Conservation (phyloP, 2,113 vertebrate genomes). For the Stictonetta naevosa region DNA sequence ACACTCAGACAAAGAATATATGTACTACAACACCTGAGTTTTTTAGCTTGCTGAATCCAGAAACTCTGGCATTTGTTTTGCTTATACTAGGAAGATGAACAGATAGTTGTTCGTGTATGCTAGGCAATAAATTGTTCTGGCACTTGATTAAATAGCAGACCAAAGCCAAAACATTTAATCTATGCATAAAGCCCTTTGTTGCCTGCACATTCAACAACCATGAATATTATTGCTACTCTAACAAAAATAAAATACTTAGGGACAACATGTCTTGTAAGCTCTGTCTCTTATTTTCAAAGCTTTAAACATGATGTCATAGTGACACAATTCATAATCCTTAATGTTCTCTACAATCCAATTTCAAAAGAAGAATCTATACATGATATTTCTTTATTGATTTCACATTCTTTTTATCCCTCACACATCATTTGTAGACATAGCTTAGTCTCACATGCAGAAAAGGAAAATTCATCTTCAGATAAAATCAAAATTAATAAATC, state of each 20-base stretch:
- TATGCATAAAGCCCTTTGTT: not conserved
- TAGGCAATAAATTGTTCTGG: not conserved
- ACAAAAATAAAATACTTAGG: not conserved
- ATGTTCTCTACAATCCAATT: not conserved
- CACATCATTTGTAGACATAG: not conserved
- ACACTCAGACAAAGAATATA: not conserved
- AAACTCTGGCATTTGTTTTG: not conserved
- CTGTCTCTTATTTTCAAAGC: not conserved
- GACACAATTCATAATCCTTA: fast-evolving
- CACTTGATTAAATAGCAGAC: slow-evolving; percentile 8
- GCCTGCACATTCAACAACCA: not conserved
- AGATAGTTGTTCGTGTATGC: not conserved
- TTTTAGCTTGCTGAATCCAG: not conserved
- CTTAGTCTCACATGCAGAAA: not conserved
- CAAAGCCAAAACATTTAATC: slow-evolving; percentile 13
- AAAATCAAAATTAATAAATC: not conserved
- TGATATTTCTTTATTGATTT: not conserved
- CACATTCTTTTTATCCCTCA: not conserved
- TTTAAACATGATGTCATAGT: not conserved
- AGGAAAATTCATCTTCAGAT: not conserved
- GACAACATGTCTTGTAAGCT: not conserved
- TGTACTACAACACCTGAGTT: not conserved
- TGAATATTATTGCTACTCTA: not conserved
- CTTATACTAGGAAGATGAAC: not conserved
- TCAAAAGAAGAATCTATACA: not conserved